Conservation (phyloP, 2,113 vertebrate genomes). For the Fregetta grallaria region DNA sequence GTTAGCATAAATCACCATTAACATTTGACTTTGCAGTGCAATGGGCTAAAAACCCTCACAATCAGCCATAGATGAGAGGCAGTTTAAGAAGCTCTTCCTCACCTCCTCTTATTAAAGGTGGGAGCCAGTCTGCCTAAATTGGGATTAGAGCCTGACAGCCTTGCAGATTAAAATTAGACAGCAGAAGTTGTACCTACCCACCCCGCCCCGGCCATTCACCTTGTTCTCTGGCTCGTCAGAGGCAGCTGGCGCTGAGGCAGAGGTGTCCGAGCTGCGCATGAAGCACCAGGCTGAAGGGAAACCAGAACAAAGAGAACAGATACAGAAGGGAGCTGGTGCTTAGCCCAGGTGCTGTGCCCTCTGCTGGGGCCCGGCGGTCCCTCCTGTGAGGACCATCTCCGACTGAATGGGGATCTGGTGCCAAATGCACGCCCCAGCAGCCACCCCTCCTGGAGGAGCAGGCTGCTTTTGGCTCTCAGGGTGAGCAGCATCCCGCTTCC, state of each 20-base stretch:
- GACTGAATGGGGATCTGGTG: not conserved
- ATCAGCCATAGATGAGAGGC: not conserved
- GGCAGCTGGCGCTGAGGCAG: not conserved
- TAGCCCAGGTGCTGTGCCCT: not conserved
- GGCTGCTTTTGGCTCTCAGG: not conserved
- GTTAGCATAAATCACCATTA: not conserved
- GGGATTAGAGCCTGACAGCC: not conserved
- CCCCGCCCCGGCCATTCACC: fast-evolving
- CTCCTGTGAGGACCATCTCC: not conserved
- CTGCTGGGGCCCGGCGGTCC: fast-evolving
- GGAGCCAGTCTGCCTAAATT: not conserved
- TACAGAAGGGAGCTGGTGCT: not conserved
- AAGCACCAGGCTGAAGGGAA: not conserved
- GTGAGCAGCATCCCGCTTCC: not conserved
- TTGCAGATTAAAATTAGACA: not conserved
- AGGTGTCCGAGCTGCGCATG: fast-evolving
- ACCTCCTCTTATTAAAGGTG: not conserved
- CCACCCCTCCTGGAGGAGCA: not conserved
- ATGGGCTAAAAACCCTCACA: fast-evolving
- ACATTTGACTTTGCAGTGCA: not conserved
- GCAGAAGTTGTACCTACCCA: not conserved
- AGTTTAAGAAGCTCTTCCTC: not conserved
- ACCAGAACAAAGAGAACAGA: not conserved
- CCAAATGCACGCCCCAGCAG: fast-evolving
- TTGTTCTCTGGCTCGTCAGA: not conserved